Conservation (phyloP, 2,888 invertebrate species). For the Pecten maximus region DNA sequence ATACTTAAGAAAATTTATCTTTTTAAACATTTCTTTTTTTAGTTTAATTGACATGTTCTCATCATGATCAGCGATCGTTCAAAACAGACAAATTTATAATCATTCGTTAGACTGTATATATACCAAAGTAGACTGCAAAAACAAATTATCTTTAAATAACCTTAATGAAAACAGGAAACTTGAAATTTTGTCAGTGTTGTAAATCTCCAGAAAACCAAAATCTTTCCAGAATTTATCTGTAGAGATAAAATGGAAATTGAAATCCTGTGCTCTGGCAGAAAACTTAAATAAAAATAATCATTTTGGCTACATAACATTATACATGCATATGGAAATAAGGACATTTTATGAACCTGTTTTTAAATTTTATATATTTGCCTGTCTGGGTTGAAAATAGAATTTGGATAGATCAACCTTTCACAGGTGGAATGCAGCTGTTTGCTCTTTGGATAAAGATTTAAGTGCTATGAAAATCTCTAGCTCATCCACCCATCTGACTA, state of each 20-base stretch:
- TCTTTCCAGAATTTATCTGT: constrained; percentile 11
- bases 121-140: background rate
- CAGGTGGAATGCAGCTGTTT: background rate
- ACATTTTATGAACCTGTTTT: background rate
- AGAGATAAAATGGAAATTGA: constrained; percentile 6
- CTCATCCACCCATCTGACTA: background rate
- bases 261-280: background rate
- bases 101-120: too few relatives aligned
- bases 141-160: background rate
- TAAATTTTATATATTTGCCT: background rate
- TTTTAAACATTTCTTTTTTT: too few relatives aligned
- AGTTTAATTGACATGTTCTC: too few relatives aligned
- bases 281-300: background rate
- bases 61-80: too few relatives aligned
- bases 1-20: too few relatives aligned
- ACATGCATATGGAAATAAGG: background rate
- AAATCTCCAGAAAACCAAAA: background rate
- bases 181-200: background rate
- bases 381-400: constrained; percentile 13
- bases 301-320: background rate
- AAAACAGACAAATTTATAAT: background rate
- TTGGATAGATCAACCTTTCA: background rate
- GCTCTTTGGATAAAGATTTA: background rate
- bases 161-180: constrained; percentile 24
- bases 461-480: background rate